These are phyloP conservation scores for Phyllostomus discolor DNA, from an alignment of 2,113 vertebrate species.

Conservation along the genomic window DNA sequence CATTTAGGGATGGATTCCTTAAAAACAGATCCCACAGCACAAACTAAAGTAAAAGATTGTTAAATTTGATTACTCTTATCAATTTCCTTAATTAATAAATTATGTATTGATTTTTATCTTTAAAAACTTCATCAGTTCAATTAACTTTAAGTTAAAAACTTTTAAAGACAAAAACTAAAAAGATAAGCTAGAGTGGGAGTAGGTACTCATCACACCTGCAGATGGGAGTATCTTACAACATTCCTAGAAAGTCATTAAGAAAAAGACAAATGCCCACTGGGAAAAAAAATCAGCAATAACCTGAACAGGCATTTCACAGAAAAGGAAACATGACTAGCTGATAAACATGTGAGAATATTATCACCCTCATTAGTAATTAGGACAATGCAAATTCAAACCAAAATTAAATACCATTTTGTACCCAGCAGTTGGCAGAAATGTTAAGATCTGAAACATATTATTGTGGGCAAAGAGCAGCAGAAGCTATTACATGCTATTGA, in stretches of 20 bases:
- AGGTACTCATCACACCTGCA: neutral
- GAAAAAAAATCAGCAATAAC: neutral
- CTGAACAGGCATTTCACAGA: neutral
- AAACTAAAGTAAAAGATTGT: neutral
- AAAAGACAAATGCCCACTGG: neutral
- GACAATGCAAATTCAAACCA: conserved; percentile 30
- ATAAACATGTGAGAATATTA: conserved; percentile 32
- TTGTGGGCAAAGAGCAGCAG: neutral
- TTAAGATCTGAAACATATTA: conserved; percentile 20
- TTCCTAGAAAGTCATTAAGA: neutral
- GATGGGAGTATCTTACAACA: neutral
- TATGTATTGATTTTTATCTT: neutral
- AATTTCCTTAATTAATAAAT: neutral
- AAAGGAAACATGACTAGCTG: neutral
- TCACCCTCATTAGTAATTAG: conserved; percentile 40
- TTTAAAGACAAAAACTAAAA: neutral
- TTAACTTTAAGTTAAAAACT: neutral
- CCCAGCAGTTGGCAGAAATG: conserved; percentile 9
- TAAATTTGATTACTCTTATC: neutral
- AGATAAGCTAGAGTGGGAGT: neutral
- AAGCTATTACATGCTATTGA: neutral
- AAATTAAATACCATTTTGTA: conserved; percentile 46
- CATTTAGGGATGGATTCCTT: neutral
- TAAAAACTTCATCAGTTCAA: neutral
- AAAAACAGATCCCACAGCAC: neutral